These are phyloP conservation scores for Camptogramma bilineatum DNA, from an alignment of 2,888 invertebrate genomes.

Conservation along the genomic window DNA sequence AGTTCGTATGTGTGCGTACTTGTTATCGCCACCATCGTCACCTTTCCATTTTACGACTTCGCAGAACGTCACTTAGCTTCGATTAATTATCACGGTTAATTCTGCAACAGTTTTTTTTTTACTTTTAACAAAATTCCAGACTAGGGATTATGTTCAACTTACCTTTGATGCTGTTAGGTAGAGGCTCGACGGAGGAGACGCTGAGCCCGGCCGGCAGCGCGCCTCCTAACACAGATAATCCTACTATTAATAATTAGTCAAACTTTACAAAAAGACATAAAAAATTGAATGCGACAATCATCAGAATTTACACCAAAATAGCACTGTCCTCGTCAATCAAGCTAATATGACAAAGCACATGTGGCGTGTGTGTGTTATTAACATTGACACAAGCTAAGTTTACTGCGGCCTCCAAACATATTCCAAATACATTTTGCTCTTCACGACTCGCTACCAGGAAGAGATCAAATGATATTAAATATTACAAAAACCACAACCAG, in stretches of 20 bases:
- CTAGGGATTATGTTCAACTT: conserved; percentile 21
- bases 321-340: neutral
- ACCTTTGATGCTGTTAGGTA: conserved; percentile 60
- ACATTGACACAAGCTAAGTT: neutral
- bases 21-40: too few species aligned
- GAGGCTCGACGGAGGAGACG: conserved; percentile 57
- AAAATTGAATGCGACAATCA: neutral
- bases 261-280: too few species aligned
- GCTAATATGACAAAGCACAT: neutral
- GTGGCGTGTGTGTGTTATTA: neutral
- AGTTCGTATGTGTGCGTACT: too few species aligned
- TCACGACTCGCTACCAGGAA: neutral
- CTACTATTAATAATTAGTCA: too few species aligned
- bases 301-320: neutral
- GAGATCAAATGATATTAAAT: neutral
- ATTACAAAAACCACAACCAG: neutral
- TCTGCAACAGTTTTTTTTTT: too few species aligned
- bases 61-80: too few species aligned
- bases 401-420: neutral
- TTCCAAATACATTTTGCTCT: neutral
- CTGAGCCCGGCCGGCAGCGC: conserved; percentile 49
- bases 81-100: too few species aligned
- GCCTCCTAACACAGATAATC: conserved; percentile 6
- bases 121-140: neutral
- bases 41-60: too few species aligned